phyloP scores from a whole-genome alignment of 35 echinoderm and acorn worm species.

The Hemicentrotus pulcherrimus region DNA sequence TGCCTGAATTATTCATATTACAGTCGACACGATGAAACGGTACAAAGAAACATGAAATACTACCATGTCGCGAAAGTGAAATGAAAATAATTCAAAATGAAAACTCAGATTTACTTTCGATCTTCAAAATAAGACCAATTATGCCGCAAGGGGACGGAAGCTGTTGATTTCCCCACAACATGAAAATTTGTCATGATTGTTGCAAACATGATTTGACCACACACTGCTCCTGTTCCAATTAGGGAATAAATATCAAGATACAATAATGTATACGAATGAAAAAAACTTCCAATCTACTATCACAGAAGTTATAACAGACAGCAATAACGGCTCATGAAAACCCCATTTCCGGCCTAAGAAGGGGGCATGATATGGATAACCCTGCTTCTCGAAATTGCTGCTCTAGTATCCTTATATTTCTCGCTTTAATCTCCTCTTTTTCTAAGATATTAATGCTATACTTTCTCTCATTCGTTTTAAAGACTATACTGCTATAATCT shows the following conservation, averaged over 20 bases:
- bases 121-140: not conserved
- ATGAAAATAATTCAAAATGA: not conserved
- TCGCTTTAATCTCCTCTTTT: not conserved
- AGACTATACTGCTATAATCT: no score
- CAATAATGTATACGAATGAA: not conserved
- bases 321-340: not conserved
- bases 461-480: no score
- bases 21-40: not conserved
- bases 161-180: not conserved
- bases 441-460: not conserved
- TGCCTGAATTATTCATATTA: not conserved
- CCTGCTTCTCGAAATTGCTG: not conserved
- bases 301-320: not conserved
- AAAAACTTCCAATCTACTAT: not conserved
- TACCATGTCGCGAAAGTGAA: not conserved
- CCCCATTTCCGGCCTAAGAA: not conserved
- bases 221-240: not conserved
- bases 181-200: not conserved
- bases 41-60: not conserved
- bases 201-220: not conserved
- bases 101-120: not conserved
- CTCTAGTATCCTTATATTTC: no score
- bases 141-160: not conserved
- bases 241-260: not conserved
- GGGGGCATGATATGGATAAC: not conserved